Evolutionary conservation across 2,797 vertebrate genomes (phyloP), one percentile per base, ranked within the genome.

Genomic region (Malacoraja senta): DNA sequence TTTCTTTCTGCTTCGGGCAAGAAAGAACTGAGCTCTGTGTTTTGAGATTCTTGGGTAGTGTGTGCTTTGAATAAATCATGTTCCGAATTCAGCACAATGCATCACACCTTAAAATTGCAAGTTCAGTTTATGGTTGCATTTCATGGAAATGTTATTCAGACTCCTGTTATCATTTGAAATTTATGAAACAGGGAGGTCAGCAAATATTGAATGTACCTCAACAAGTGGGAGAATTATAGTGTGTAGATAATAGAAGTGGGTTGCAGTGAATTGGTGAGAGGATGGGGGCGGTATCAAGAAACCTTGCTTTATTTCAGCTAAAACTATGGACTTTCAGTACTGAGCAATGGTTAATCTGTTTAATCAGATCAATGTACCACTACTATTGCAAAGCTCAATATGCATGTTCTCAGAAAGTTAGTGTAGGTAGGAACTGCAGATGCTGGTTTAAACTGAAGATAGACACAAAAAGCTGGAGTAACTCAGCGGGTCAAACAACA

Each of bases 91-190:
- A 29, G 29, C 38, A 76, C 72, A 53, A 19, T 76, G 71, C 90
- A 76, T 92, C 10, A 9, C 29, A 44, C 90, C 10, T 26, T 91
- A 74, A 74, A 91, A 91, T 91, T 91, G 12, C 26, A 92, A 76
- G 72, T 92, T 92, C 71, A 92, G 58, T 76, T 76, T 92, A 53
- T 53, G 68, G 72, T 74, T 74, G 44, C 71, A 17, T 92, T 92
- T 74, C 71, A 76, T 76, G 90, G 35, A 24, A 76, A 10, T 19
- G 44, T 92, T 76, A 76, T 53, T 71, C 68, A n/a, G 71, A 76
- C 21, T 44, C 4, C 71, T 71, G 72, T 92, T 92, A 92, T 72
- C 61, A 74, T 53, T 92, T 68, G 26, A 53, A 92, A 92, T 92
- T 24, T 92, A n/a, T 76, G 38, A 58, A 26, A 29, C 13, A 35